phyloP scores from a whole-genome alignment of 2,113 vertebrate species.

The Cervus canadensis region DNA sequence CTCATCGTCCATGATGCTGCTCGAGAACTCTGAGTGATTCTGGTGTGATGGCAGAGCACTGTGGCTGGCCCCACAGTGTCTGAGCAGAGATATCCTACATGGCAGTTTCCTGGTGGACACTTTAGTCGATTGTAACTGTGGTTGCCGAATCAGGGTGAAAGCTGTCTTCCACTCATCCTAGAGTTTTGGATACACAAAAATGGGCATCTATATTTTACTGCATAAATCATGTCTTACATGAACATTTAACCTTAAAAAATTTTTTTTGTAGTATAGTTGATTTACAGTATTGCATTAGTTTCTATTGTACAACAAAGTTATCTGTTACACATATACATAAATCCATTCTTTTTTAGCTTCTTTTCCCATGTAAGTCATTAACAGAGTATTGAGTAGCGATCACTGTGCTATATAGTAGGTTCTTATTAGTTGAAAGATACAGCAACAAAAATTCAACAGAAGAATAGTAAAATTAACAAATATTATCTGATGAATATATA shows the following conservation, averaged over 20 bases:
- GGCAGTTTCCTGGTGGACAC: neutral
- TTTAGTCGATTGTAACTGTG: neutral
- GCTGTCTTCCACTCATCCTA: no score
- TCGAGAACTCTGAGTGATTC: neutral
- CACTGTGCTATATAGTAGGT: neutral
- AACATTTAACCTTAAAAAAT: neutral
- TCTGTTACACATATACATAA: neutral
- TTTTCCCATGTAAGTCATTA: neutral
- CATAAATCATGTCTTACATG: neutral
- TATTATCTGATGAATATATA: neutral
- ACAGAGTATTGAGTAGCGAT: neutral
- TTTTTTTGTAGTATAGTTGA: neutral
- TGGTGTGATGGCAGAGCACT: rapidly evolving
- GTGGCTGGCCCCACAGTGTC: rapidly evolving
- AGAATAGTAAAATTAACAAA: neutral
- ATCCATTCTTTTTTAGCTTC: neutral
- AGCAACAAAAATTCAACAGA: neutral
- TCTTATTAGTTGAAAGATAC: neutral
- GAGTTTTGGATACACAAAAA: neutral
- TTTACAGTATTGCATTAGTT: neutral
- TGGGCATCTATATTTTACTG: neutral
- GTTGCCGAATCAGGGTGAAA: neutral
- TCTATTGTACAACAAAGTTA: neutral
- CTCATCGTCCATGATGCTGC: rapidly evolving
- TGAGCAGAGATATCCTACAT: neutral